Conservation (phyloP, 53 echinoderm and acorn worm species). For the Antedon mediterranea region DNA sequence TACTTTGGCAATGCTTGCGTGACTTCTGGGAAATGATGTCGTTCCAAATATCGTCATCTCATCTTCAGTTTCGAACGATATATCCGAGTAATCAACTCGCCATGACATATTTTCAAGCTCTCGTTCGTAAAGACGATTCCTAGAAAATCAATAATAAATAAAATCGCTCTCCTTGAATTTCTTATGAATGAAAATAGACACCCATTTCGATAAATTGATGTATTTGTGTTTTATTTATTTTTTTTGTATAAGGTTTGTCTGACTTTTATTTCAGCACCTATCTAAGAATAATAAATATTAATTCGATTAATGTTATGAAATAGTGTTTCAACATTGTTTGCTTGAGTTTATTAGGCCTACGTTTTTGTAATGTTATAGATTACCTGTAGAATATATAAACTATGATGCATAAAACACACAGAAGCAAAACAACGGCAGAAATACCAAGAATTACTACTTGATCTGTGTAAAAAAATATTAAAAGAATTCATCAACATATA, state of each 20-base stretch:
- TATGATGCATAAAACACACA: neutral
- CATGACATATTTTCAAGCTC: conserved; percentile 1
- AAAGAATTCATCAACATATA: too few species aligned
- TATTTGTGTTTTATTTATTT: too few species aligned
- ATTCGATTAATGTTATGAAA: too few species aligned
- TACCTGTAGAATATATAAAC: neutral
- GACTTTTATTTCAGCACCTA: too few species aligned
- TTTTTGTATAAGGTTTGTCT: too few species aligned
- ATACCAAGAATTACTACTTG: neutral
- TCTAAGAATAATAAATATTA: too few species aligned
- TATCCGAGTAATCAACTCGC: conserved; percentile 4
- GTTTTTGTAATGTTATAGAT: too few species aligned
- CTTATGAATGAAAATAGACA: too few species aligned
- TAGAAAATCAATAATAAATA: neutral
- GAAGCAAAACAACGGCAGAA: neutral
- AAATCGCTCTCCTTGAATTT: too few species aligned
- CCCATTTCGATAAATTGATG: too few species aligned
- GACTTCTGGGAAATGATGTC: neutral
- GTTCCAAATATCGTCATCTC: neutral
- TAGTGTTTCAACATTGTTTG: too few species aligned
- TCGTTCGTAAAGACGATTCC: neutral
- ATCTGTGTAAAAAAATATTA: neutral
- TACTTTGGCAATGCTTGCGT: neutral
- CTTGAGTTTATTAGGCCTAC: too few species aligned
- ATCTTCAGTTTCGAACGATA: neutral